Percentiles rank a stretch among this genome's conserved stretches.
Conservation (phyloP, 2,888 invertebrate species). For the Argyra leucocephala region DNA sequence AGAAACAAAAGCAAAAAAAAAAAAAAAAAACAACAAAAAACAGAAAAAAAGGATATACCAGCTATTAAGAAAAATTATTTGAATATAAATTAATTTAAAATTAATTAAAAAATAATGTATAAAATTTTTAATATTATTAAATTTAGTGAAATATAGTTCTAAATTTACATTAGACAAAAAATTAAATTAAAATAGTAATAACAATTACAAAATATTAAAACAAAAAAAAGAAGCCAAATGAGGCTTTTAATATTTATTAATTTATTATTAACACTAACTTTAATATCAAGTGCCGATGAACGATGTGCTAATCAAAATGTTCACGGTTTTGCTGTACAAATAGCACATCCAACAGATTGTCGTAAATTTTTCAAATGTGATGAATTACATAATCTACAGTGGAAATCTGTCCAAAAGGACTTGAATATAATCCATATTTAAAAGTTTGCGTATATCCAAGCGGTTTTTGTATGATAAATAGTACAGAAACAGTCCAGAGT, state of each 20-base stretch:
- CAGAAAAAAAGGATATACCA: too few relatives aligned
- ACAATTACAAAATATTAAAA: not conserved
- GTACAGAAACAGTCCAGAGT: not conserved
- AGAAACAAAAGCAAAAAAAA: too few relatives aligned
- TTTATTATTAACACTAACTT: slow-evolving; percentile 2
- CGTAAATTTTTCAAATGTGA: slow-evolving; percentile 11
- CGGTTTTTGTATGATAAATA: slow-evolving; percentile 2
- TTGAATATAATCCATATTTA: slow-evolving; percentile 12
- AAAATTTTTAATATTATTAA: too few relatives aligned
- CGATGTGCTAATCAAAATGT: not conserved
- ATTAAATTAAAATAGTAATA: not conserved
- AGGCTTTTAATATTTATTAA: not conserved
- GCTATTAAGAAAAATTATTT: too few relatives aligned
- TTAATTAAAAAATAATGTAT: too few relatives aligned
- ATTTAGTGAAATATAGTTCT: too few relatives aligned
- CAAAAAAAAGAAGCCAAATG: not conserved
- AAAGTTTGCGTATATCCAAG: not conserved
- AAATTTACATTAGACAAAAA: too few relatives aligned
- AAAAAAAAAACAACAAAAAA: too few relatives aligned
- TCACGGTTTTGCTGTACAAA: slow-evolving; percentile 5
- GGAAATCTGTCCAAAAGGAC: not conserved
- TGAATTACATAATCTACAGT: slow-evolving; percentile 4
- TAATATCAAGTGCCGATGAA: slow-evolving; percentile 7
- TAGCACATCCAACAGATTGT: slow-evolving; percentile 9
- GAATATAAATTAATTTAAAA: too few relatives aligned